phyloP scores from a whole-genome alignment of 92 coral and sea anemone genomes.

The Porites rus region DNA sequence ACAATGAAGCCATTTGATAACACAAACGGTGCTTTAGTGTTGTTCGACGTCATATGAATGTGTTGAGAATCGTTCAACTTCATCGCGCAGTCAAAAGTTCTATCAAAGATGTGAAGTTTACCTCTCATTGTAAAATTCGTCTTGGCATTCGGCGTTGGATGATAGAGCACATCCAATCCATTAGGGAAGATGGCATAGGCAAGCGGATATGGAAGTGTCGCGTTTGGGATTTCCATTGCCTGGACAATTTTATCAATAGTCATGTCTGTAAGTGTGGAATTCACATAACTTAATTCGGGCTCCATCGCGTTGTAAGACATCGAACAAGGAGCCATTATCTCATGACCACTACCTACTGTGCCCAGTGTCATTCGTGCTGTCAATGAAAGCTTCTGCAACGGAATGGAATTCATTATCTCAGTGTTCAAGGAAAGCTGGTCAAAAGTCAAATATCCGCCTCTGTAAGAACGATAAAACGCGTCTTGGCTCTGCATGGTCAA shows the following conservation, averaged over 20 bases:
- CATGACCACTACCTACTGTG: constrained; percentile 59
- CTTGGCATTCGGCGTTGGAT: constrained; percentile 44
- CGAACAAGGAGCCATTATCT: constrained; percentile 73
- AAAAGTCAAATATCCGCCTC: constrained; percentile 77
- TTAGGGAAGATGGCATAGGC: constrained; percentile 77
- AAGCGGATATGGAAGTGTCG: constrained; percentile 81
- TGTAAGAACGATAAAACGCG: constrained; percentile 65
- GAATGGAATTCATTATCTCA: constrained; percentile 79
- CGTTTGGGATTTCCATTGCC: constrained; percentile 82
- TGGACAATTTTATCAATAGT: constrained; percentile 75
- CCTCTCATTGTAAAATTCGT: constrained; percentile 74
- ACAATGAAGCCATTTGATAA: constrained; percentile 86
- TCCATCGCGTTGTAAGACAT: constrained; percentile 76
- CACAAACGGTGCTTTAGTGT: constrained; percentile 86
- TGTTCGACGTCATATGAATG: constrained; percentile 66
- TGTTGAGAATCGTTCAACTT: constrained; percentile 69
- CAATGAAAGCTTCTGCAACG: constrained; percentile 77
- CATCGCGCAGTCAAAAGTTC: constrained; percentile 76
- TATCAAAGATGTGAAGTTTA: constrained; percentile 73
- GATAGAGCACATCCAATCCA: constrained; percentile 73
- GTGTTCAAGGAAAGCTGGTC: constrained; percentile 79
- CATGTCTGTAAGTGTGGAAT: constrained; percentile 77
- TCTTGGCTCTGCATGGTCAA: constrained; percentile 88
- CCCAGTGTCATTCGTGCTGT: constrained; percentile 84
- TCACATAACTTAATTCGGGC: constrained; percentile 78